Evolutionary conservation across 2,113 vertebrate species (phyloP).

Genomic region (Tiliqua scincoides): DNA sequence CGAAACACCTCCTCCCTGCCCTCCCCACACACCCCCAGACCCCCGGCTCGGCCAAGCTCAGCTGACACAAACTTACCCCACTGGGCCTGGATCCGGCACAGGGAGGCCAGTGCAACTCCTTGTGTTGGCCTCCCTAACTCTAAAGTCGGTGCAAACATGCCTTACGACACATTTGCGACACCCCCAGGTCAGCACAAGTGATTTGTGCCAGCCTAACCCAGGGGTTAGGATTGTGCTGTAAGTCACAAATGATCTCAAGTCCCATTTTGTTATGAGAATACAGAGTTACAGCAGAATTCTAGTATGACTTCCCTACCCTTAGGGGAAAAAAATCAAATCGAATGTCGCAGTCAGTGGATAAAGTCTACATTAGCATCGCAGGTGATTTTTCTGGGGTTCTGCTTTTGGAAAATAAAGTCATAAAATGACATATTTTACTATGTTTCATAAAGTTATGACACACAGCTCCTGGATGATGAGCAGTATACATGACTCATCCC

Average conservation of each 20-base stretch:
- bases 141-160: no score
- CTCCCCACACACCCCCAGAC: no score
- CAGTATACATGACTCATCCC: background rate
- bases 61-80: no score
- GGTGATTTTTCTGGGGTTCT: background rate
- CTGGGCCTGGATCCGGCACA: no score
- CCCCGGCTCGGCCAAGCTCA: no score
- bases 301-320: background rate
- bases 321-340: constrained; percentile 3
- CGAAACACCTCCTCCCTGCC: no score
- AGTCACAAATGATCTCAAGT: background rate
- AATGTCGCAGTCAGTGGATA: background rate
- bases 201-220: no score
- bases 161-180: no score
- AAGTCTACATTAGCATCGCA: constrained; percentile 6
- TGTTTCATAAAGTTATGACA: background rate
- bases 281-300: background rate
- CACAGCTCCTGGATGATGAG: background rate
- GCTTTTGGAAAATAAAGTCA: constrained; percentile 12
- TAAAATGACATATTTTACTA: background rate
- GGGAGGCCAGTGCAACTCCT: no score
- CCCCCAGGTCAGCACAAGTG: no score
- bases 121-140: no score
- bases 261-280: background rate
- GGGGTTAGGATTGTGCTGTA: no score